phyloP scores from a whole-genome alignment of 2,797 vertebrate species.

The Simalia tracyae region DNA sequence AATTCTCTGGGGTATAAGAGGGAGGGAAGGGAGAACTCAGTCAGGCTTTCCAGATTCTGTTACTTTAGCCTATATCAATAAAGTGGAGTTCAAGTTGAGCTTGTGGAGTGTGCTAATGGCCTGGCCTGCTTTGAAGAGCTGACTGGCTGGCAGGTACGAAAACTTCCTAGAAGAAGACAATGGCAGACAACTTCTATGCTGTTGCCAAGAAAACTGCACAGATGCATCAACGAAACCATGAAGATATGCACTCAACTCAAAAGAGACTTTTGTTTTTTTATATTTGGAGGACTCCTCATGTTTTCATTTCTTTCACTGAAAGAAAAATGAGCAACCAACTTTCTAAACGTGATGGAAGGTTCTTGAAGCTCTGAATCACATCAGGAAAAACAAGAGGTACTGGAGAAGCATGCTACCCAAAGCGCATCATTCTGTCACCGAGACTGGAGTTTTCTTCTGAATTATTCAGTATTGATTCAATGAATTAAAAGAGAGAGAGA shows the following conservation, averaged over 20 bases:
- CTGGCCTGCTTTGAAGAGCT: not conserved
- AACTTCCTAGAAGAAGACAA: not conserved
- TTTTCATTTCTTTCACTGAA: not conserved
- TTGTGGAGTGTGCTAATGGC: not conserved
- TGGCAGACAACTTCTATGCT: not conserved
- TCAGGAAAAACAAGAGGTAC: not conserved
- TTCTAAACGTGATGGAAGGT: not conserved
- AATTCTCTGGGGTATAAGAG: not conserved
- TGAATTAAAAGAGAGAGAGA: constrained; percentile 15
- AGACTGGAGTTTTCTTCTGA: constrained; percentile 22
- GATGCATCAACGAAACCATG: not conserved
- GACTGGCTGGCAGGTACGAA: not conserved
- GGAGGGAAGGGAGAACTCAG: too few relatives aligned
- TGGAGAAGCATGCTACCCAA: not conserved
- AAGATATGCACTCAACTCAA: not conserved
- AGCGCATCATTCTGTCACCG: not conserved
- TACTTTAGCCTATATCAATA: not conserved
- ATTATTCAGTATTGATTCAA: constrained; percentile 39
- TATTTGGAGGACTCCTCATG: not conserved
- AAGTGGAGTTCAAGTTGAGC: not conserved
- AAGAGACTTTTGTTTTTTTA: not conserved
- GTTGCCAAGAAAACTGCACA: not conserved
- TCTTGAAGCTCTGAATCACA: not conserved
- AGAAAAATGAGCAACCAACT: not conserved
- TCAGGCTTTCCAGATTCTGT: not conserved